Conservation (phyloP, 2,797 vertebrate species). For the Rhynchonycteris naso region DNA sequence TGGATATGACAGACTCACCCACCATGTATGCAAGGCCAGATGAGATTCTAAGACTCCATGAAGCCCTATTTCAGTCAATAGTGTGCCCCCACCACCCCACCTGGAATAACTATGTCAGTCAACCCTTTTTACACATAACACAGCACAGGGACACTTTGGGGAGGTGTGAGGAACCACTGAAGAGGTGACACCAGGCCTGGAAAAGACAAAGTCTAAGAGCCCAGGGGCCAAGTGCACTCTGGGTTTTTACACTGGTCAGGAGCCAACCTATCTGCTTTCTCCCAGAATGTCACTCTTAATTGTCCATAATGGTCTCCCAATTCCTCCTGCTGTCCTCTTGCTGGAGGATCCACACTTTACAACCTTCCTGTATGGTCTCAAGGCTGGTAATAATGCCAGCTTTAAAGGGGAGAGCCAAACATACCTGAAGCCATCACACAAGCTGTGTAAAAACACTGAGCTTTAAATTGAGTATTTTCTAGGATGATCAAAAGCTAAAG, state of each 20-base stretch:
- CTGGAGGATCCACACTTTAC: neutral
- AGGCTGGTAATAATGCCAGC: neutral
- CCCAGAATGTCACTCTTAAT: neutral
- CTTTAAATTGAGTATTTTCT: neutral
- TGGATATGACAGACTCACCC: too few relatives aligned
- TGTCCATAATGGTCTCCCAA: neutral
- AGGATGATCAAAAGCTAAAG: neutral
- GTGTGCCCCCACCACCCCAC: rapidly evolving
- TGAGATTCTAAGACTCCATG: neutral
- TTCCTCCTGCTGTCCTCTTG: neutral
- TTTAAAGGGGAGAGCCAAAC: neutral
- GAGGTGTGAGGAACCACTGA: neutral
- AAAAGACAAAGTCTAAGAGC: neutral
- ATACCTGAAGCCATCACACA: neutral
- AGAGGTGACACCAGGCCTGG: neutral
- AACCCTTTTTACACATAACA: neutral
- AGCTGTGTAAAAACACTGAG: rapidly evolving
- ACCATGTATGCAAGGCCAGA: rapidly evolving
- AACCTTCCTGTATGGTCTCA: neutral
- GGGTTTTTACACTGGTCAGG: too few relatives aligned
- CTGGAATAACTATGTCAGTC: too few relatives aligned
- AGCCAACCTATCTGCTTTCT: neutral
- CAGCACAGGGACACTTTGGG: neutral
- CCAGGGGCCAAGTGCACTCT: rapidly evolving
- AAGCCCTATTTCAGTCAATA: neutral